phyloP scores from a whole-genome alignment of 2,113 vertebrate genomes.

The Amblyornis subalaris region DNA sequence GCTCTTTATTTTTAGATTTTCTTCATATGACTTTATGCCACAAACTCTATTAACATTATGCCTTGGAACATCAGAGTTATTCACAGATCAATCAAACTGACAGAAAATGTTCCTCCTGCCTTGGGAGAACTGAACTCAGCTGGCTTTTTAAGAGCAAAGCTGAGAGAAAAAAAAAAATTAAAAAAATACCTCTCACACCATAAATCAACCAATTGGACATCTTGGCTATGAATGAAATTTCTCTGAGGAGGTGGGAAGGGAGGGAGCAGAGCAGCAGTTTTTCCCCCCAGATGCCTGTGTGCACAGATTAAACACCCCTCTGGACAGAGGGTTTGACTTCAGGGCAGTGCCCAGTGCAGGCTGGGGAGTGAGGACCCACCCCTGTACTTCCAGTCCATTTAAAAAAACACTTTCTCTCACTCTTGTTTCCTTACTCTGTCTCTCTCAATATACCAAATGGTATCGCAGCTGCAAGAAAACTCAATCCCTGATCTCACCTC shows the following conservation, averaged over 20 bases:
- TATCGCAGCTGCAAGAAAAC: constrained; percentile 35
- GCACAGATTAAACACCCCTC: background rate
- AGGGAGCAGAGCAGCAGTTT: background rate
- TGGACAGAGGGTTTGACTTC: background rate
- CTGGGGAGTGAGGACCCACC: background rate
- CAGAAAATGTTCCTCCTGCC: constrained; percentile 1
- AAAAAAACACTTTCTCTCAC: background rate
- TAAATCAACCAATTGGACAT: background rate
- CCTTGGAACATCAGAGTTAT: constrained; percentile 53
- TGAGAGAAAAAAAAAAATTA: background rate
- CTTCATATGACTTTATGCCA: background rate
- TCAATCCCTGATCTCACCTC: background rate
- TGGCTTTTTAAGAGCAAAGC: background rate
- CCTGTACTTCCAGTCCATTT: background rate
- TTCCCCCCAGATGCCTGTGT: background rate
- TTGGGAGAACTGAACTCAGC: background rate
- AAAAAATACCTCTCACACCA: background rate
- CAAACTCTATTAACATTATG: constrained; percentile 43
- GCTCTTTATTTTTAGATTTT: constrained; percentile 52
- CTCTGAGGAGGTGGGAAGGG: background rate
- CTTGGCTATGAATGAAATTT: background rate
- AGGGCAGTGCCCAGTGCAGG: background rate
- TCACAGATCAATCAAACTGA: constrained; percentile 44
- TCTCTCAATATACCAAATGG: constrained; percentile 10
- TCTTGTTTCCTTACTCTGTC: background rate